Evolutionary conservation across 2,797 vertebrate genomes (phyloP), one percentile per base, ranked within the genome.

Genomic region (Benthosema pterotum): DNA sequence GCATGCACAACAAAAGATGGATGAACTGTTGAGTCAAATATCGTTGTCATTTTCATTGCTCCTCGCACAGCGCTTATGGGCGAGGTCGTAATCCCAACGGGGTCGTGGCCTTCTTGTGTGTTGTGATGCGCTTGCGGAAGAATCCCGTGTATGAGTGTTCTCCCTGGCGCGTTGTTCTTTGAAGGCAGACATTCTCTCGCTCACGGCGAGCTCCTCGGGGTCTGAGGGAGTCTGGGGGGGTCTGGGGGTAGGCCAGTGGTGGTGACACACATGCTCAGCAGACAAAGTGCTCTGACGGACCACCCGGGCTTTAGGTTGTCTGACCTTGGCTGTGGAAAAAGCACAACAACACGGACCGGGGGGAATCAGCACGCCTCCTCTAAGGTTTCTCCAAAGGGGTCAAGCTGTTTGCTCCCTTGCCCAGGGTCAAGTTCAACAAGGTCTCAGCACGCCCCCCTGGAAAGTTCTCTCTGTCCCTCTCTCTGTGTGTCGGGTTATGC

Each of bases 271-370:
- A 82, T 88, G 86, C 79, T 78, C 77, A 75, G 75, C 83, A 90
- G 88, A 90, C 88, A 88, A 86, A 85, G 82, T 85, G 74, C 79
- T 65, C 22, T 25, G 22, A 25, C 7, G 64, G 83, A 90, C 90
- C 85, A 87, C 89, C 90, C 74, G 52, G 75, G 85, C 65, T 83
- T 87, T 84, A 59, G 77, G 83, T 81, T 87, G 86, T 87, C 86
- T 88, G 89, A 92, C 92, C 91, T 92, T 92, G 71, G 72, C 83
- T 81, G 75, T 87, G 81, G n/a, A n/a, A 88, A 83, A 89, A 86
- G 88, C 87, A 92, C 86, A 90, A 80, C 77, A 70, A 25, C 22
- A 25, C 22, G 3, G 2, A 22, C 22, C 53, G 75, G 75, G 70
- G 67, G 61, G 71, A 77, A 72, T 82, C 84, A 85, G 85, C 84